Evolutionary conservation across 2,113 vertebrate species (phyloP), one percentile per base, ranked within the genome.

Genomic region (Sinocyclocheilus rhinocerous): DNA sequence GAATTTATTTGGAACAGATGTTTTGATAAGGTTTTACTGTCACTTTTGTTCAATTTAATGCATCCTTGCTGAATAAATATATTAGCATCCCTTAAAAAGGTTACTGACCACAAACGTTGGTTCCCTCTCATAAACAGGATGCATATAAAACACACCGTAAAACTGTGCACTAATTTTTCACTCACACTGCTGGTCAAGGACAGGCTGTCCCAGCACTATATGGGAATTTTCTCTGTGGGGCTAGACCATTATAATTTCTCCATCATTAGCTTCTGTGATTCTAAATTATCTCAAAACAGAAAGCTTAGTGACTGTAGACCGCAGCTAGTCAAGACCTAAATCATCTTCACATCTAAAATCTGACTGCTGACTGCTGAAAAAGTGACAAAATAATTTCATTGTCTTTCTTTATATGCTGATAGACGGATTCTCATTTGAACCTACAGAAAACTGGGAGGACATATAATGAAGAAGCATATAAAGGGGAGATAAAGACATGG

Each of bases 401-500:
- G 15, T 59, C 9, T 57, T 57, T 55, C 48, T 29, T 73, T 8
- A 16, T 13, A 57, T 36, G 26, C 75, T 52, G 76, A 87, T 73
- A 80, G 48, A n/a, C 15, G 10, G 24, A 65, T 84, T 45, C 67
- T 85, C 29, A 67, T 16, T 36, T 11, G 61, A 48, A 29, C 13
- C n/a, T 42, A 33, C n/a, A 69, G 61, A 22, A 26, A 67, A 39
- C 15, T 42, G 29, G 15, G 29, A 45, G 33, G 42, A 79, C 36
- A 26, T 59, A 59, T 67, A 63, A 63, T 79, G 39, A 84, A 63
- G 36, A 79, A 15, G 36, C 55, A 85, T 50, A 12, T 65, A 4
- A 72, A 88, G 20, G 20, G 22, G 52, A 81, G 84, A 88, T 70
- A 85, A 77, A 24, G 45, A 42, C n/a, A 36, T 79, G 76, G 55